phyloP scores from a whole-genome alignment of 1,140 invertebrate species.

The Megathymus violae region DNA sequence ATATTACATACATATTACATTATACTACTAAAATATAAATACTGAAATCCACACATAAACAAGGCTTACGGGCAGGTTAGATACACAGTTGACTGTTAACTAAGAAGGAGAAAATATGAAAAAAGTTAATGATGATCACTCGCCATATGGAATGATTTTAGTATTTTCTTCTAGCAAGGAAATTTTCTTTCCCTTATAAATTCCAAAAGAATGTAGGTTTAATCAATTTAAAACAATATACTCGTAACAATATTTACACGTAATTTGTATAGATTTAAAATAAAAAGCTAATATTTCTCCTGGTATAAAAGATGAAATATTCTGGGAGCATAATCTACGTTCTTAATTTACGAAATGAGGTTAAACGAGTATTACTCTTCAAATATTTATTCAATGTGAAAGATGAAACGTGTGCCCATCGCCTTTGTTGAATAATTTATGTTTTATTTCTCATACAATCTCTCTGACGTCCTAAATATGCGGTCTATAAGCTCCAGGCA shows the following conservation, averaged over 20 bases:
- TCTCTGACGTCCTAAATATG: slow-evolving; percentile 54
- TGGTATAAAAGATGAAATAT: slow-evolving; percentile 42
- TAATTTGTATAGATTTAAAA: slow-evolving; percentile 22
- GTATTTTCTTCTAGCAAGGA: not conserved
- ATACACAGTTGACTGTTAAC: no score
- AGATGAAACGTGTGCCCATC: slow-evolving; percentile 68
- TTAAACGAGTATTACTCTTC: slow-evolving; percentile 62
- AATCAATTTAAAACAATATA: slow-evolving; percentile 30
- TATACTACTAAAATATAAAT: no score
- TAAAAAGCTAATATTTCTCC: slow-evolving; percentile 28
- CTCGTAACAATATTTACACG: slow-evolving; percentile 13
- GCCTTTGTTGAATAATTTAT: slow-evolving; percentile 76
- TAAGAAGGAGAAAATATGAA: no score
- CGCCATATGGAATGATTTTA: not conserved
- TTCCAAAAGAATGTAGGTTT: not conserved
- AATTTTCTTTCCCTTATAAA: not conserved
- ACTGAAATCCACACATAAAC: no score
- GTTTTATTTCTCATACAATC: slow-evolving; percentile 65
- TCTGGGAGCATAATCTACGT: slow-evolving; percentile 52
- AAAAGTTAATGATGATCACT: no score
- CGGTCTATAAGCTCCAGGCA: slow-evolving; percentile 47
- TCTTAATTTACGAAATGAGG: slow-evolving; percentile 71
- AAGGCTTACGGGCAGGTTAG: no score
- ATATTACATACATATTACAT: no score
- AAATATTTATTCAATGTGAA: slow-evolving; percentile 74